phyloP scores from a whole-genome alignment of 1,140 invertebrate genomes.

The Saxidomus purpurata region DNA sequence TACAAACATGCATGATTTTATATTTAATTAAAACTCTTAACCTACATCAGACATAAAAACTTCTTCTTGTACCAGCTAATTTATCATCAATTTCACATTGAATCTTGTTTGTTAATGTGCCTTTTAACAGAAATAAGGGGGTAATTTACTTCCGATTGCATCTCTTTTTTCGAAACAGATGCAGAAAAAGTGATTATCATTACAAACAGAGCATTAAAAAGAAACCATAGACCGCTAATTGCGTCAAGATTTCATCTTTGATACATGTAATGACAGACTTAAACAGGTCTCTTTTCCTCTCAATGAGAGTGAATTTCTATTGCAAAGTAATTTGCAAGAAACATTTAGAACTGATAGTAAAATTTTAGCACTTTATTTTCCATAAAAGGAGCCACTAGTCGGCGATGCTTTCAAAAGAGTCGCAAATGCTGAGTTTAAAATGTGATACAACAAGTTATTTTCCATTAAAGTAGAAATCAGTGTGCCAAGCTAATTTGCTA shows the following conservation, averaged over 20 bases:
- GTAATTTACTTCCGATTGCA: not conserved
- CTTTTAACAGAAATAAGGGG: not conserved
- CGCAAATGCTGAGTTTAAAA: not conserved
- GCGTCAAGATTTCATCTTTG: not conserved
- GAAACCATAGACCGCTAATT: slow-evolving; percentile 35
- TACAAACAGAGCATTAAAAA: slow-evolving; percentile 24
- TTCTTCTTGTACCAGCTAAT: no score
- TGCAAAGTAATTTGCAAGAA: not conserved
- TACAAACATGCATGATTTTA: no score
- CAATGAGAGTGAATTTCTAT: not conserved
- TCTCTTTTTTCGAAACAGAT: not conserved
- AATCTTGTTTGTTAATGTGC: not conserved
- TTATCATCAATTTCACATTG: not conserved
- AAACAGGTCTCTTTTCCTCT: not conserved
- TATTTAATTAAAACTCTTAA: no score
- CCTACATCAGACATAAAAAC: no score
- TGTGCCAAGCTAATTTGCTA: not conserved
- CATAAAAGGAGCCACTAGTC: not conserved
- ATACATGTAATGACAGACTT: not conserved
- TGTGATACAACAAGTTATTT: slow-evolving; percentile 8
- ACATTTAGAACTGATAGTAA: not conserved
- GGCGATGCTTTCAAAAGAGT: not conserved
- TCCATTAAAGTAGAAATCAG: not conserved
- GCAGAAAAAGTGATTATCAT: not conserved
- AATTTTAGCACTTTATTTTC: slow-evolving; percentile 18